phyloP scores from a whole-genome alignment of 1,140 invertebrate species.

The Zaprionus lachaisei region DNA sequence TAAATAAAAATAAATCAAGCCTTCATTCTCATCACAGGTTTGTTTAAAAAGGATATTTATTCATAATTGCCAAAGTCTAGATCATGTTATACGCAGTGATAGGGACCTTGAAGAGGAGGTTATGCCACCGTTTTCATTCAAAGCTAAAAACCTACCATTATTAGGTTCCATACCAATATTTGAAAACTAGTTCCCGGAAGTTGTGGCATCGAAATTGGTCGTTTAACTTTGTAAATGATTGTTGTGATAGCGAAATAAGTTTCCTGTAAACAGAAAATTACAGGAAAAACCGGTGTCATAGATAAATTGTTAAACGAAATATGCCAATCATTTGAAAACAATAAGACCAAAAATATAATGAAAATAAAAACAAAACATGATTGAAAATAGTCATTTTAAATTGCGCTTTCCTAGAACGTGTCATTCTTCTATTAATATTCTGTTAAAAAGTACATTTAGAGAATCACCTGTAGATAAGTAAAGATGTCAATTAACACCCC shows the following conservation, averaged over 20 bases:
- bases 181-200: not conserved
- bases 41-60: no score
- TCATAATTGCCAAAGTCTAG: no score
- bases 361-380: not conserved
- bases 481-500: not conserved
- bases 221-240: not conserved
- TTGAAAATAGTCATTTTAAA: not conserved
- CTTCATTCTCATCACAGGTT: no score
- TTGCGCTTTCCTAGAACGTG: not conserved
- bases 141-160: not conserved
- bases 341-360: not conserved
- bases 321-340: conserved; percentile 20
- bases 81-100: no score
- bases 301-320: not conserved
- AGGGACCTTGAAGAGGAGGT: no score
- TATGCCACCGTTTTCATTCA: no score
- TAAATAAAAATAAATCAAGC: no score
- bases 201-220: not conserved
- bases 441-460: not conserved
- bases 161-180: not conserved
- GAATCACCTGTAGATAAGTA: not conserved
- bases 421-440: conserved; percentile 8
- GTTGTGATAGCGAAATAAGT: not conserved
- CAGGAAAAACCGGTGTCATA: conserved; percentile 32
- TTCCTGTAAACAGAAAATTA: conserved; percentile 7